phyloP scores from a whole-genome alignment of 2,888 invertebrate genomes.

The Platycnemis pennipes region DNA sequence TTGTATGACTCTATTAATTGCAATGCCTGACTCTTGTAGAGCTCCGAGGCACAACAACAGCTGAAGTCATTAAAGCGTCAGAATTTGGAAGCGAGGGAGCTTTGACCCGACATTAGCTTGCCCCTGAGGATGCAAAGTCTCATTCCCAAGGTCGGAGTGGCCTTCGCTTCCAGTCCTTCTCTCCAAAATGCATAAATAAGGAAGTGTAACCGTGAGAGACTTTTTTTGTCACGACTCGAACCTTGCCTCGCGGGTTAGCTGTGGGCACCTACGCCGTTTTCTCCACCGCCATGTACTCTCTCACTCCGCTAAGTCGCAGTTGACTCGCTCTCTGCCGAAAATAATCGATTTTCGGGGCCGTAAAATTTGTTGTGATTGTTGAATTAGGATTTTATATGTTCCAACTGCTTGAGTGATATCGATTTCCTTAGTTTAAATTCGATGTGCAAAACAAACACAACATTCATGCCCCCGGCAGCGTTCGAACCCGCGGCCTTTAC shows the following conservation, averaged over 20 bases:
- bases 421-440: too few relatives aligned
- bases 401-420: too few relatives aligned
- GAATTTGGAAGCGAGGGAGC: background rate
- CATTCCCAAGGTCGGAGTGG: background rate
- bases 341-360: too few relatives aligned
- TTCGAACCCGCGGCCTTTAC: too few relatives aligned
- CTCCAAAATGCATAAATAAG: conserved; percentile 6
- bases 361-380: too few relatives aligned
- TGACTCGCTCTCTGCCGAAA: background rate
- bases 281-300: background rate
- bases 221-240: background rate
- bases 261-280: background rate
- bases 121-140: background rate
- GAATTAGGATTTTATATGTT: too few relatives aligned
- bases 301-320: background rate
- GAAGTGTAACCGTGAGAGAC: background rate
- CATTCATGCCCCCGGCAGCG: too few relatives aligned
- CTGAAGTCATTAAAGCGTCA: background rate
- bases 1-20: background rate
- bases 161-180: background rate
- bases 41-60: background rate
- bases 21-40: background rate
- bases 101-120: background rate
- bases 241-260: background rate
- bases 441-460: too few relatives aligned